A percentile compares a stretch with the other conserved stretches of the same genome.
phyloP scores from a whole-genome alignment of 2,888 invertebrate species.

The Epirrhoe tristata region DNA sequence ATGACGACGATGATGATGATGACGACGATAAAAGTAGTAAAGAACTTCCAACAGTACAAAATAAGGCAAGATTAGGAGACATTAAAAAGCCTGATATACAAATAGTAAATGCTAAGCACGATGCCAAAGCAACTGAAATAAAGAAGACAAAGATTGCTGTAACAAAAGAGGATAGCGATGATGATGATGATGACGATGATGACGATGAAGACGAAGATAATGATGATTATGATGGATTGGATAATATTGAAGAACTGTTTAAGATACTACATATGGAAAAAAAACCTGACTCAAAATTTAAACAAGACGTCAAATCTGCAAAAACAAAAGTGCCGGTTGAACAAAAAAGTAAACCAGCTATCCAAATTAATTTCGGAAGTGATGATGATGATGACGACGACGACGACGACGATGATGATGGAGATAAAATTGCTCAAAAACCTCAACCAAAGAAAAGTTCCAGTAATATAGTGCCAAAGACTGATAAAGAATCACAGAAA shows the following conservation, averaged over 20 bases:
- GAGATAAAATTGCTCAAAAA: conserved; percentile 37
- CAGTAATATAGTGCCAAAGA: conserved; percentile 11
- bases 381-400: conserved; percentile 50
- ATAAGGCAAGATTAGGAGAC: conserved; percentile 13
- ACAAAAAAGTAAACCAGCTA: conserved; percentile 31
- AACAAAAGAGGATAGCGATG: conserved; percentile 38
- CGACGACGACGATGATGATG: conserved; percentile 49
- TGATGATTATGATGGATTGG: conserved; percentile 44
- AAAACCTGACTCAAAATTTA: conserved; percentile 42
- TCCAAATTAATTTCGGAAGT: conserved; percentile 31
- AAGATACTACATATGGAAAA: conserved; percentile 43
- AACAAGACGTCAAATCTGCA: conserved; percentile 17
- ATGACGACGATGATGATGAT: conserved; percentile 45
- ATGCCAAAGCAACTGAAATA: conserved; percentile 9
- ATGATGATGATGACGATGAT: conserved; percentile 36
- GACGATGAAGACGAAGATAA: conserved; percentile 47
- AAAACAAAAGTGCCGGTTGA: conserved; percentile 22
- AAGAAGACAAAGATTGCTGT: conserved; percentile 4
- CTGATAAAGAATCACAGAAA: conserved; percentile 10
- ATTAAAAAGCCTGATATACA: conserved; percentile 14
- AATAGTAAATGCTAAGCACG: conserved; percentile 5
- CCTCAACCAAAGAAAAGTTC: conserved; percentile 5
- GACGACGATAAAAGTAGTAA: conserved; percentile 44
- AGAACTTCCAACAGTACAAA: conserved; percentile 25
- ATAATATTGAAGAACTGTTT: conserved; percentile 40